Evolutionary conservation across 2,888 invertebrate species (phyloP).

Genomic region (Melikaiella ostensackeni): DNA sequence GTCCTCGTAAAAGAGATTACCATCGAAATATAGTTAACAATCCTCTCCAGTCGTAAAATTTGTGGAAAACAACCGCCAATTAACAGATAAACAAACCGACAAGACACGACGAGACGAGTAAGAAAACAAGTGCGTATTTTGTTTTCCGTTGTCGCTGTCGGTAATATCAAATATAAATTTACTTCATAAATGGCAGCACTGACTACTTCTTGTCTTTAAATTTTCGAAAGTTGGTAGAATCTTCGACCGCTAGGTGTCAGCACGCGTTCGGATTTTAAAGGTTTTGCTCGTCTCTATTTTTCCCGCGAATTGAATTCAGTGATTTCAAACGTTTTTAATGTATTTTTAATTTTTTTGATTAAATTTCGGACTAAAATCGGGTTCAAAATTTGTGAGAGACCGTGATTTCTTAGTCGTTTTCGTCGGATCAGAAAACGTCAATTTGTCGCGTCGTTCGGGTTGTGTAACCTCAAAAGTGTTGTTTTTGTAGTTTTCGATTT

Average conservation of each 20-base stretch:
- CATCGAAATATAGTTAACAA: not conserved
- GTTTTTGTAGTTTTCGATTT: not conserved
- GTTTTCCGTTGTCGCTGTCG: not conserved
- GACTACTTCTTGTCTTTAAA: not conserved
- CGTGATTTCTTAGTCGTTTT: not conserved
- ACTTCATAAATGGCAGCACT: not conserved
- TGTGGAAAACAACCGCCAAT: not conserved
- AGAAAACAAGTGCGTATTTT: not conserved
- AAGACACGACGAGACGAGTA: not conserved
- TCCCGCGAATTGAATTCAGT: not conserved
- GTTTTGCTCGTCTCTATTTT: not conserved
- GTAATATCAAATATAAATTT: not conserved
- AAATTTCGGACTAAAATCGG: not conserved
- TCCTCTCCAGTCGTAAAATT: not conserved
- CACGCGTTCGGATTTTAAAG: not conserved
- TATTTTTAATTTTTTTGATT: not conserved
- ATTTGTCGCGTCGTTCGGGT: not conserved
- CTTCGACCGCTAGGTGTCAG: not conserved
- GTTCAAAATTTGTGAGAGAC: not conserved
- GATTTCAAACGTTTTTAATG: not conserved
- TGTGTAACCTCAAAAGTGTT: not conserved
- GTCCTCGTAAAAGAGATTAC: not conserved
- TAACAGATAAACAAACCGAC: not conserved
- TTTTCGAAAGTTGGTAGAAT: not conserved
- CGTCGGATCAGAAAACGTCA: not conserved